Evolutionary conservation across 2,797 vertebrate species (phyloP).

Genomic region (Sebastes iracundus): DNA sequence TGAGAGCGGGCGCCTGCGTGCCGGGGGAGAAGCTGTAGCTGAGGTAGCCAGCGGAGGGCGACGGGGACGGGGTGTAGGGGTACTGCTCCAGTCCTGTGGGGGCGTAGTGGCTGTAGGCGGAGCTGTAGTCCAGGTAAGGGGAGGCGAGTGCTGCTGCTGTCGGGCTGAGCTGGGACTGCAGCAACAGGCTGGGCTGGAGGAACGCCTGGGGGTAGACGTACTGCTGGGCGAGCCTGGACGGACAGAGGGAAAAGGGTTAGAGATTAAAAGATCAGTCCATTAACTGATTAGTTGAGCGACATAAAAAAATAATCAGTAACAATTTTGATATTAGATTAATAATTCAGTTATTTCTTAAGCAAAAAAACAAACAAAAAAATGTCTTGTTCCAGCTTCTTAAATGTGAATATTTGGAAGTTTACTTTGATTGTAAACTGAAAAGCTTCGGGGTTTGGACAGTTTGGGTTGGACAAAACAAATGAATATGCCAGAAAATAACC

Average conservation of each 20-base stretch:
- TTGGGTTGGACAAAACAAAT: neutral
- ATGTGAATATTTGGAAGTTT: neutral
- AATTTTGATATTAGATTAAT: neutral
- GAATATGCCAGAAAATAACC: neutral
- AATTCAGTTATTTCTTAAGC: neutral
- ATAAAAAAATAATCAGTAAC: neutral
- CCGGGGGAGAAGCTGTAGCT: conserved; percentile 88
- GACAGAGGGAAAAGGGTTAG: conserved; percentile 36
- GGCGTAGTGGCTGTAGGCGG: conserved; percentile 90
- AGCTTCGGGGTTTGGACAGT: neutral
- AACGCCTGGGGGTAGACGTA: conserved; percentile 93
- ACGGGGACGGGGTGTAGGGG: conserved; percentile 90
- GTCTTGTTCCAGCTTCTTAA: neutral
- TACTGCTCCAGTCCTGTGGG: conserved; percentile 89
- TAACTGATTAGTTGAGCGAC: neutral
- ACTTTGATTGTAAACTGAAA: neutral
- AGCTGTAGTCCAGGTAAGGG: conserved; percentile 93
- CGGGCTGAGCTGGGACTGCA: conserved; percentile 91
- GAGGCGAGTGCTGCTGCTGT: conserved; percentile 83
- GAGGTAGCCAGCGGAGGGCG: conserved; percentile 89
- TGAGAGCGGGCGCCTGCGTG: conserved; percentile 51
- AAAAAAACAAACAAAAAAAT: neutral
- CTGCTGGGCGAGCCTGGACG: conserved; percentile 89
- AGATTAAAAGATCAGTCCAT: neutral
- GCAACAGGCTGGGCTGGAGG: conserved; percentile 92